phyloP scores from a whole-genome alignment of 92 coral and sea anemone species.

The Montipora capitata region DNA sequence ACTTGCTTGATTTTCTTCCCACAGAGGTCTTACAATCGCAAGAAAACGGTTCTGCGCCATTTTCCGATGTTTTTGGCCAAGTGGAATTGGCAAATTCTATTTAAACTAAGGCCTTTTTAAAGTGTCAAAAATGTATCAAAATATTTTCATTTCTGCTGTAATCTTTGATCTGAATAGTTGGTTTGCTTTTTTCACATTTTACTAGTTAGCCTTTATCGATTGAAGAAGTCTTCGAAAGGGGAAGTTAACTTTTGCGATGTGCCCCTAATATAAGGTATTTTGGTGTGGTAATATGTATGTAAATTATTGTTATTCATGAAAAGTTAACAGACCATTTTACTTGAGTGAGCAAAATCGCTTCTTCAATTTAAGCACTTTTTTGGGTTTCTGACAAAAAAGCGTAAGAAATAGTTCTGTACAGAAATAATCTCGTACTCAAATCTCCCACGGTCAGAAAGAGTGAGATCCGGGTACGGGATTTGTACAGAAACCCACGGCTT shows the following conservation, averaged over 20 bases:
- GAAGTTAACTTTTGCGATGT: too few species aligned
- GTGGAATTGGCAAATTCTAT: constrained; percentile 48
- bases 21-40: constrained; percentile 31
- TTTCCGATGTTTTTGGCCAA: constrained; percentile 43
- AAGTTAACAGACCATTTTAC: not conserved
- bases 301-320: too few species aligned
- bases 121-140: not conserved
- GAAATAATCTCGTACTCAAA: too few species aligned
- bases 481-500: too few species aligned
- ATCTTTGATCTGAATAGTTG: too few species aligned
- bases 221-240: too few species aligned
- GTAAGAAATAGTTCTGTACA: not conserved
- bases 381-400: not conserved
- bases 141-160: not conserved
- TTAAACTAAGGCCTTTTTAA: not conserved
- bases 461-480: too few species aligned
- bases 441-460: too few species aligned
- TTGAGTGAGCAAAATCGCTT: not conserved
- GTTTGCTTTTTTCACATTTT: too few species aligned
- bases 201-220: too few species aligned
- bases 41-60: constrained; percentile 16
- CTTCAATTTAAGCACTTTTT: not conserved
- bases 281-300: too few species aligned
- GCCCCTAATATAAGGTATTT: too few species aligned
- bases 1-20: constrained; percentile 44